Base-by-base conservation (phyloP, 2,888 invertebrate species). In the Gastracanthus pulcherrimus region DNA sequence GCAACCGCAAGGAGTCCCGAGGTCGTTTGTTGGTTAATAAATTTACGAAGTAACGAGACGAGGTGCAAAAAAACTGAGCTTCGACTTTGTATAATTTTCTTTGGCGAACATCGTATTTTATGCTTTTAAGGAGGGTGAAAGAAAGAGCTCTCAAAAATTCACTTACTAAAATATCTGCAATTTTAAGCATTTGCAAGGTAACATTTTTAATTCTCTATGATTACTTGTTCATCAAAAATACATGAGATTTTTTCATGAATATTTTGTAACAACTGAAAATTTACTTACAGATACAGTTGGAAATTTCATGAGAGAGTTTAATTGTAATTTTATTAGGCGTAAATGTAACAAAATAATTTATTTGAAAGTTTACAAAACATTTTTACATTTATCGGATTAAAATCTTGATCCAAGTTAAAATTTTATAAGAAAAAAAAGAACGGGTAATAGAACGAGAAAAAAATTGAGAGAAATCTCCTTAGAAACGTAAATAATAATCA, bases 11-110 rank as follows among this genome's bases (percentile, higher is more conserved):
- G 45, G 13, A 70, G 70, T 29, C 69, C 55, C 70, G 78, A 69
- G 82, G 72, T 64, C 79, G 71, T 76, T 66, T 55, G 72, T 55
- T 60, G 80, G 72, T 82, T 82, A 82, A 82, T 82, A 82, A 82
- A 82, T 82, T 80, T 71, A 31, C 72, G 34, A 76, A 79, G 82
- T 82, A 82, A 82, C 79, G 82, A 82, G 79, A 62, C n/a, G 71
- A 62, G 41, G 48, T 41, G 75, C 55, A 76, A 78, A 82, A 72
- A 75, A 66, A 71, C 36, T 36, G 48, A 60, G 48, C 71, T 67
- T 58, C 41, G n/a, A 45, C 71, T 74, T 74, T 23, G 72, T 71
- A 11, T 45, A 45, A 67, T 48, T 67, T 41, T 69, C 60, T 72
- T 66, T 45, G 9, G 66, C 26, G 58, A 36, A 38, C 55, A 13